Conservation (phyloP, 2,888 invertebrate species). For the Steromphala cineraria region DNA sequence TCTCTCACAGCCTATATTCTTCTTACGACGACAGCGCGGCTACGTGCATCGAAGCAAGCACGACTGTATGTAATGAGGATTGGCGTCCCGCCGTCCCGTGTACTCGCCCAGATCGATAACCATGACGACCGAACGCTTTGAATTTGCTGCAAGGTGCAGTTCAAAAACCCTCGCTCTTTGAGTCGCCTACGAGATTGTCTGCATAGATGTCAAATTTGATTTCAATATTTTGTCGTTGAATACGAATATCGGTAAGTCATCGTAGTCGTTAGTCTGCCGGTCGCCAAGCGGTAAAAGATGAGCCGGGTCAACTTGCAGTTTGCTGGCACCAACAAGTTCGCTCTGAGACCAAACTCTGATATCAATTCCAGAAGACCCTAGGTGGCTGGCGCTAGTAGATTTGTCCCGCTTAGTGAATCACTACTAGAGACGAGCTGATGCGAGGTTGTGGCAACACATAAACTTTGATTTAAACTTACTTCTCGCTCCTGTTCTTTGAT, state of each 20-base stretch:
- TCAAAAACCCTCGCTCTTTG: conserved; percentile 10
- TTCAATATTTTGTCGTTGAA: conserved; percentile 20
- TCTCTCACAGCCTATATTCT: neutral
- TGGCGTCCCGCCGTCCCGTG: neutral
- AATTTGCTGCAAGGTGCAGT: conserved; percentile 7
- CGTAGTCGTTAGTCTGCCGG: neutral
- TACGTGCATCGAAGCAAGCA: neutral
- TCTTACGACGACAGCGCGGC: neutral
- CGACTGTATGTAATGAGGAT: conserved; percentile 1
- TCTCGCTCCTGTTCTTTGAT: no score
- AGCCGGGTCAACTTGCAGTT: neutral
- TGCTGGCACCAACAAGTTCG: no score
- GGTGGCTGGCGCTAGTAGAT: no score
- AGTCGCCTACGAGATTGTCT: conserved; percentile 8
- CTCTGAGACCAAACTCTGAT: no score
- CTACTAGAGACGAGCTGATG: no score
- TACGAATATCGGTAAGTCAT: conserved; percentile 13
- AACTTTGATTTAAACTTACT: no score
- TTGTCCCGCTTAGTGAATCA: no score
- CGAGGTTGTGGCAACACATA: no score
- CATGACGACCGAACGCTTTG: neutral
- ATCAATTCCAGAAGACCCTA: no score
- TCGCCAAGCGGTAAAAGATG: neutral
- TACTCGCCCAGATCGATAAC: neutral
- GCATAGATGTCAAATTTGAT: conserved; percentile 19